phyloP scores from a whole-genome alignment of 2,888 invertebrate species.

The Ecdyonurus torrentis region DNA sequence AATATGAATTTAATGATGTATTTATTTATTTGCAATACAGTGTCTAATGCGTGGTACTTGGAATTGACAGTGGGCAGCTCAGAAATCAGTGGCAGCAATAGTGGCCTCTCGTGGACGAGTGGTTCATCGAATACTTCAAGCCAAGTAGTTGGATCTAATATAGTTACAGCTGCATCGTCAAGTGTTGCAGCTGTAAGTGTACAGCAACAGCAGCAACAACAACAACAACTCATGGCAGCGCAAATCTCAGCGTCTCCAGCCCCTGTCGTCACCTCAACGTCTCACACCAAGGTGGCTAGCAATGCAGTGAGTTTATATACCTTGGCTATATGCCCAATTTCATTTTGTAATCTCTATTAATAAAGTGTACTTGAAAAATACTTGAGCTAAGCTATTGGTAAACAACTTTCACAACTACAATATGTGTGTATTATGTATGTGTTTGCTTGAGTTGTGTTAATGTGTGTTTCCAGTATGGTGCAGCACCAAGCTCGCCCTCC shows the following conservation, averaged over 20 bases:
- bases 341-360: too few species aligned
- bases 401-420: too few species aligned
- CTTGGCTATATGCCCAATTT: too few species aligned
- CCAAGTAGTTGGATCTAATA: not conserved
- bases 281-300: not conserved
- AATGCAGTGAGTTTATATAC: not conserved
- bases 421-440: too few species aligned
- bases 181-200: not conserved
- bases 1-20: too few species aligned
- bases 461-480: not conserved
- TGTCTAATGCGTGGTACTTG: too few species aligned
- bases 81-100: not conserved
- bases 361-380: too few species aligned
- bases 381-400: too few species aligned
- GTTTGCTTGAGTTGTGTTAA: too few species aligned
- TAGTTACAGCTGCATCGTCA: not conserved
- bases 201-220: too few species aligned
- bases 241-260: not conserved
- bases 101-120: not conserved
- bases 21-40: too few species aligned
- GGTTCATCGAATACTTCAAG: not conserved
- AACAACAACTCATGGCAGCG: not conserved
- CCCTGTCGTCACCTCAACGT: not conserved
- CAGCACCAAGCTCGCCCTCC: slow-evolving; percentile 18
- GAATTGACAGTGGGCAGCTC: not conserved